These are phyloP conservation scores for Nomada lathburiana DNA, from an alignment of 2,888 invertebrate genomes.

Conservation along the genomic window DNA sequence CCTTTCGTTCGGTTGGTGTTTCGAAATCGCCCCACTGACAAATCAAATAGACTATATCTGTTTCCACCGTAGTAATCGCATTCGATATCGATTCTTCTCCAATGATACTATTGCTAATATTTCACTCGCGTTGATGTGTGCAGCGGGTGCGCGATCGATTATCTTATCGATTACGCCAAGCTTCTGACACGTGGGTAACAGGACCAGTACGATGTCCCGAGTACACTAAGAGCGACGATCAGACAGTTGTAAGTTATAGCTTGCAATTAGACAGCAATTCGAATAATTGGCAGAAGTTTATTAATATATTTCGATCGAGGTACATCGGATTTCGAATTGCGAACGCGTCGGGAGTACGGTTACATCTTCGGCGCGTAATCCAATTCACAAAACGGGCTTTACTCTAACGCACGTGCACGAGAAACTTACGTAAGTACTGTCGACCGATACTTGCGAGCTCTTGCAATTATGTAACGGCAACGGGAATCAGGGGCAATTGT, in stretches of 20 bases:
- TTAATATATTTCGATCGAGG: slow-evolving; percentile 24
- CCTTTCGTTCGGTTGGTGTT: slow-evolving; percentile 11
- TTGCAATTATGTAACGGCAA: slow-evolving; percentile 21
- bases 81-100: not conserved
- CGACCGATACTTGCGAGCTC: slow-evolving; percentile 15
- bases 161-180: slow-evolving; percentile 8
- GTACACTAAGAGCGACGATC: not conserved
- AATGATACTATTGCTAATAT: not conserved
- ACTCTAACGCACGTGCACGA: slow-evolving; percentile 33
- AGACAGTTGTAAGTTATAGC: not conserved
- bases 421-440: slow-evolving; percentile 43
- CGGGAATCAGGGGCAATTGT: slow-evolving; percentile 8
- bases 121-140: not conserved
- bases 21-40: not conserved
- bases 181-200: slow-evolving; percentile 4
- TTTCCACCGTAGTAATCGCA: not conserved
- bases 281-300: slow-evolving; percentile 10
- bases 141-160: slow-evolving; percentile 4
- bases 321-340: slow-evolving; percentile 25
- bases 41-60: slow-evolving; percentile 15
- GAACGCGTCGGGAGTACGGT: slow-evolving; percentile 18
- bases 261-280: not conserved
- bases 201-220: not conserved
- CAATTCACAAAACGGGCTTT: slow-evolving; percentile 52
- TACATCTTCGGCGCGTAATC: slow-evolving; percentile 50